Evolutionary conservation across 92 coral and sea anemone genomes (phyloP).

Genomic region (Meandrina meandrites): DNA sequence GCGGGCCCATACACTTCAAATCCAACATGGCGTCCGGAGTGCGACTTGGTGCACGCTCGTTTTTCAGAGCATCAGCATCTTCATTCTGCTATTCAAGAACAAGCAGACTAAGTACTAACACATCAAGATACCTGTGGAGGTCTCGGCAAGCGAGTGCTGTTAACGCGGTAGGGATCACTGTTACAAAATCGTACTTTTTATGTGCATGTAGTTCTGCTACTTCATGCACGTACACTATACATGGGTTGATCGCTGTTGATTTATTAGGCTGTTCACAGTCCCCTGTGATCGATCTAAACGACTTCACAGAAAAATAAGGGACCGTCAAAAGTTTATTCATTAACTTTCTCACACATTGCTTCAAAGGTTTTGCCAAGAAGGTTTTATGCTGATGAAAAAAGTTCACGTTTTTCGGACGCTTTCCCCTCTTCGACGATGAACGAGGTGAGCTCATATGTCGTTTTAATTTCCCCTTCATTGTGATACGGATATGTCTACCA

Average conservation of each 20-base stretch:
- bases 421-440: not conserved
- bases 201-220: too few species aligned
- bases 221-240: too few species aligned
- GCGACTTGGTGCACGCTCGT: conserved; percentile 36
- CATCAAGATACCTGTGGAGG: not conserved
- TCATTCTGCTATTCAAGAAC: not conserved
- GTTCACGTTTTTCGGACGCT: not conserved
- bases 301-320: too few species aligned
- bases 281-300: too few species aligned
- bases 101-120: not conserved
- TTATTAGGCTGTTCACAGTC: too few species aligned
- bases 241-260: too few species aligned
- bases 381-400: conserved; percentile 7
- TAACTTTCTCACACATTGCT: not conserved
- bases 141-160: not conserved
- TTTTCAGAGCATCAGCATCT: conserved; percentile 27
- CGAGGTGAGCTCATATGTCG: not conserved
- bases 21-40: conserved; percentile 63
- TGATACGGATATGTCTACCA: not conserved
- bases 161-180: not conserved
- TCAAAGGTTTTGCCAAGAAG: not conserved
- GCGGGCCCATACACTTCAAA: not conserved
- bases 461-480: too few species aligned
- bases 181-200: not conserved
- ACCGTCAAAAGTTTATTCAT: too few species aligned